Base-by-base conservation (phyloP, 2,888 invertebrate genomes). In the Drosophila flavopinicola region DNA sequence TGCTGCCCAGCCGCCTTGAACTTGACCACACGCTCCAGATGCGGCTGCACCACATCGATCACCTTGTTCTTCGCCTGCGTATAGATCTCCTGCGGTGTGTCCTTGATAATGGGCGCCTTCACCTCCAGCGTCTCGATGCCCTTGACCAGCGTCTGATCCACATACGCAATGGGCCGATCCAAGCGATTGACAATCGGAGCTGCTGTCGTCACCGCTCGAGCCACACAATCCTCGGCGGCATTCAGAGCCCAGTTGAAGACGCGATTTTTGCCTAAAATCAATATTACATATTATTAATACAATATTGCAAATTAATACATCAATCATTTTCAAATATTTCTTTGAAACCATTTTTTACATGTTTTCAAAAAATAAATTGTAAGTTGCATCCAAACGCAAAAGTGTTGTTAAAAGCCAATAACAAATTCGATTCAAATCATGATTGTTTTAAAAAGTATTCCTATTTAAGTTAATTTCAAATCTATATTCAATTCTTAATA, bases 211-310 rank as follows among this genome's bases (percentile, higher is more conserved):
- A 95, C 92, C 0, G 94, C 94, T 71, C 93, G 92, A 24, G 94
- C 92, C 1, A 94, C 93, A 23, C 93, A 92, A 69, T 91, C 91
- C 83, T 95, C 94, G 0, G 94, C 94, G 1, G 94, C 94, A 15
- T 93, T 93, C 3, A 95, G 90, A 0, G 94, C 94, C 94, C 94
- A 95, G 90, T 94, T 94, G 15, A 94, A 92, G 47, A 94, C 92
- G 3, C 93, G 93, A 87, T 94, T 94, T 13, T 93, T 93, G 51
- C 93, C 94, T 93, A 69, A 10, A 6, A 17, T n/a, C n/a, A n/a
- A n/a, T n/a, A n/a, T n/a, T n/a, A n/a, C n/a, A n/a, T n/a, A n/a
- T n/a, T n/a, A n/a, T n/a, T n/a, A n/a, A n/a, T n/a, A n/a, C n/a
- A n/a, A n/a, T n/a, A n/a, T n/a, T n/a, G n/a, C n/a, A n/a, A n/a